phyloP scores from a whole-genome alignment of 2,888 invertebrate genomes.

The Platerodrilus igneus region DNA sequence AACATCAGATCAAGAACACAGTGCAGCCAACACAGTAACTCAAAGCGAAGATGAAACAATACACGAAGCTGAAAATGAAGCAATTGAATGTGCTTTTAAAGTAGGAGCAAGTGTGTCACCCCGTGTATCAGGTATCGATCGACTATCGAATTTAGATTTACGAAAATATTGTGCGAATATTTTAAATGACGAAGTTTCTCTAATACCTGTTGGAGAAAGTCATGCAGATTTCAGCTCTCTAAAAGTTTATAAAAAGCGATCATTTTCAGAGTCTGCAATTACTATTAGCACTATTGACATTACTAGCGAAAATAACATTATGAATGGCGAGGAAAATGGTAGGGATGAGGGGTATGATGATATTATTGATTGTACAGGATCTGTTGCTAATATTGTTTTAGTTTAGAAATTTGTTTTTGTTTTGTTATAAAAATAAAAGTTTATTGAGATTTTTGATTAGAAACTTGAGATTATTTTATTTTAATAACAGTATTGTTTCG shows the following conservation, averaged over 20 bases:
- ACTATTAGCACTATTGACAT: constrained; percentile 50
- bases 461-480: no score
- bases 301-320: constrained; percentile 44
- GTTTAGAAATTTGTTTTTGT: constrained; percentile 32
- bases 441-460: no score
- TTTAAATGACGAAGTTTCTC: constrained; percentile 44
- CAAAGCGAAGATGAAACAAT: constrained; percentile 28
- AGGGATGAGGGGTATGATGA: constrained; percentile 92
- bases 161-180: constrained; percentile 38
- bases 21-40: constrained; percentile 21
- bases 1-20: constrained; percentile 54
- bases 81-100: constrained; percentile 46
- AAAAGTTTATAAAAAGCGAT: constrained; percentile 46
- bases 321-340: constrained; percentile 52
- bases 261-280: constrained; percentile 36
- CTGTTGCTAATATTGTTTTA: constrained; percentile 43
- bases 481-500: no score
- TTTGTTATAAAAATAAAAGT: no score
- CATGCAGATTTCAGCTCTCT: constrained; percentile 45
- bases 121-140: constrained; percentile 40
- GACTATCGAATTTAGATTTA: constrained; percentile 34
- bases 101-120: constrained; percentile 45
- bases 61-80: constrained; percentile 30
- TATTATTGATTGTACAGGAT: constrained; percentile 52
- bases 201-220: constrained; percentile 46